Conservation (phyloP, 2,113 vertebrate species). For the Pardalotus punctatus region DNA sequence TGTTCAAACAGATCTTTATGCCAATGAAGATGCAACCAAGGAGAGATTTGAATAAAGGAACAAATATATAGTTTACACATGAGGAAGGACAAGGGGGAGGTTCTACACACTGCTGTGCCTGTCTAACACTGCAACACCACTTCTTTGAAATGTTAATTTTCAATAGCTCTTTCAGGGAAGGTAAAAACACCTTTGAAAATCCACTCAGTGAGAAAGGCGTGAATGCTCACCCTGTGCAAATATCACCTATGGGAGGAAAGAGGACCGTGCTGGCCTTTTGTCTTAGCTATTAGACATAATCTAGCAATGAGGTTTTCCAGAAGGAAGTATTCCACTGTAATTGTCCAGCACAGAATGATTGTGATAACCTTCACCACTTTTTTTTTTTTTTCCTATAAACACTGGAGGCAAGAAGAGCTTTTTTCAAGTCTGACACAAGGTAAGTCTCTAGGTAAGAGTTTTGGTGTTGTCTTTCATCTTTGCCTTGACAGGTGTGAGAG, state of each 20-base stretch:
- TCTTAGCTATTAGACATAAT: not conserved
- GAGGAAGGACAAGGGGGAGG: not conserved
- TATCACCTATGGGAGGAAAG: not conserved
- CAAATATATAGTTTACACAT: not conserved
- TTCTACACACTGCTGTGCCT: not conserved
- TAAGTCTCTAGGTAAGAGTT: not conserved
- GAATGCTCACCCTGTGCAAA: not conserved
- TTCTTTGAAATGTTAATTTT: not conserved
- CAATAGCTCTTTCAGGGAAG: not conserved
- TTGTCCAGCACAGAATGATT: not conserved
- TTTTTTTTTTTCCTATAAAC: not conserved
- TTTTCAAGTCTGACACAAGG: not conserved
- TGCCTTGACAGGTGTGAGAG: not conserved
- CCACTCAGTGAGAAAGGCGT: not conserved
- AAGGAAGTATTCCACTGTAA: not conserved
- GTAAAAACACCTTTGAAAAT: not conserved
- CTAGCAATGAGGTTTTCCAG: not conserved
- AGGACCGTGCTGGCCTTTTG: not conserved
- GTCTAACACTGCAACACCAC: not conserved
- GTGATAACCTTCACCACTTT: not conserved
- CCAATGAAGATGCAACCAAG: not conserved
- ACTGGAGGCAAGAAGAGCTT: not conserved
- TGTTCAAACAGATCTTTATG: not conserved
- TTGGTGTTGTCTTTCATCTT: not conserved
- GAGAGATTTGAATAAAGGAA: not conserved